Conservation (phyloP, 2,797 vertebrate species). For the Ptychobarbus kaznakovi region DNA sequence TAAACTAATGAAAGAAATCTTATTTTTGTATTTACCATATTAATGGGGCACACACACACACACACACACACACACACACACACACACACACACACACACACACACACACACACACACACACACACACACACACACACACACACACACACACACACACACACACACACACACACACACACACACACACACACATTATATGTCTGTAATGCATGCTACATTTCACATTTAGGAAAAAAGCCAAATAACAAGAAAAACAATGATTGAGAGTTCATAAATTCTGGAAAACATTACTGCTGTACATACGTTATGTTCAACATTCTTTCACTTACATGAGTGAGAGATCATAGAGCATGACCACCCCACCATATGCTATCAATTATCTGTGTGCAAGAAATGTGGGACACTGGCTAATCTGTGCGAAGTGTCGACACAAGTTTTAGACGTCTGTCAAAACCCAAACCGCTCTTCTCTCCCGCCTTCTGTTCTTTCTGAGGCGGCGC, state of each 20-base stretch:
- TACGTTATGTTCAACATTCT: constrained; percentile 20
- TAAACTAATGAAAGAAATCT: background rate
- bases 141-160: no score
- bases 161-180: no score
- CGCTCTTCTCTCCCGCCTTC: constrained; percentile 41
- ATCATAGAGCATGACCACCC: constrained; percentile 37
- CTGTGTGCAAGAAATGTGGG: constrained; percentile 9
- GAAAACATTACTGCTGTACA: background rate
- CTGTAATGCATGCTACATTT: background rate
- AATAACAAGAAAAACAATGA: constrained; percentile 15
- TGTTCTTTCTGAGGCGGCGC: constrained; percentile 60
- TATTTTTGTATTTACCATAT: background rate
- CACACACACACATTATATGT: no score
- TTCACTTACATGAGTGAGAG: background rate
- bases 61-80: background rate
- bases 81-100: no score
- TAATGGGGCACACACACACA: background rate
- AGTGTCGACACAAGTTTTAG: constrained; percentile 15
- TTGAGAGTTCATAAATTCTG: background rate
- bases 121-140: no score
- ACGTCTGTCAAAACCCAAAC: constrained; percentile 23
- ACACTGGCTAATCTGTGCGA: constrained; percentile 29
- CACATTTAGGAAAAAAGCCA: background rate
- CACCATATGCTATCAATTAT: constrained; percentile 55
- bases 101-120: no score